Percentiles rank a stretch among this genome's conserved stretches.
These are phyloP conservation scores for Tuta absoluta DNA, from an alignment of 2,888 invertebrate genomes.

Conservation along the genomic window DNA sequence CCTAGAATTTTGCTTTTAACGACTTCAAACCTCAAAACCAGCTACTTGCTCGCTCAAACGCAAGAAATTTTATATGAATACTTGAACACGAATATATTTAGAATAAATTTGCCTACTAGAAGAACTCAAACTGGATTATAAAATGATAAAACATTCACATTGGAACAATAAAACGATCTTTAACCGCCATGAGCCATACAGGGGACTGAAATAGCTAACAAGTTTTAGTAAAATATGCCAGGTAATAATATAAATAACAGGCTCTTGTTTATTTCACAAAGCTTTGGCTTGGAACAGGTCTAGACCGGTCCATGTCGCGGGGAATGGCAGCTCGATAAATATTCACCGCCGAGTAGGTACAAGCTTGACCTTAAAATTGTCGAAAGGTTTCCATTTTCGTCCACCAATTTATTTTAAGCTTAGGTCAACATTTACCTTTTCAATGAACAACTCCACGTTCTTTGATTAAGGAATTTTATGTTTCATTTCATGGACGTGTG, in stretches of 20 bases:
- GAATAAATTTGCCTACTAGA: constrained; percentile 4
- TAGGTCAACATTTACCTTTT: constrained; percentile 18
- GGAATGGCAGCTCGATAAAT: constrained; percentile 59
- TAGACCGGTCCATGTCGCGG: constrained; percentile 49
- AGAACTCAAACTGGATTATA: background rate
- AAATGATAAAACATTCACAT: background rate
- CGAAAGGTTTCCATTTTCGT: constrained; percentile 51
- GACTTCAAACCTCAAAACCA: background rate
- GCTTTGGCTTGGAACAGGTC: constrained; percentile 64
- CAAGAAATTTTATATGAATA: background rate
- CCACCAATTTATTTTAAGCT: constrained; percentile 13
- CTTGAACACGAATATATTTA: background rate
- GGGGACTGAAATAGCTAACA: constrained; percentile 38
- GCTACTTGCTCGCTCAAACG: background rate
- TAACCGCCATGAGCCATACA: constrained; percentile 23
- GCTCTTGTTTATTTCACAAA: constrained; percentile 59
- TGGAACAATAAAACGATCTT: constrained; percentile 28
- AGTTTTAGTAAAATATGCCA: constrained; percentile 42
- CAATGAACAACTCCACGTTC: constrained; percentile 1
- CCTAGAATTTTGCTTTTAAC: background rate
- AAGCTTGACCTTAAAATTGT: constrained; percentile 63
- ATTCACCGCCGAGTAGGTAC: constrained; percentile 53
- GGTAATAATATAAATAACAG: constrained; percentile 45
- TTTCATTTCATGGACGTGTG: constrained; percentile 26
- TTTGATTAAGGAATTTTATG: constrained; percentile 10